These are phyloP conservation scores for Setophaga petechia DNA, from an alignment of 2,113 vertebrate species.

Conservation along the genomic window DNA sequence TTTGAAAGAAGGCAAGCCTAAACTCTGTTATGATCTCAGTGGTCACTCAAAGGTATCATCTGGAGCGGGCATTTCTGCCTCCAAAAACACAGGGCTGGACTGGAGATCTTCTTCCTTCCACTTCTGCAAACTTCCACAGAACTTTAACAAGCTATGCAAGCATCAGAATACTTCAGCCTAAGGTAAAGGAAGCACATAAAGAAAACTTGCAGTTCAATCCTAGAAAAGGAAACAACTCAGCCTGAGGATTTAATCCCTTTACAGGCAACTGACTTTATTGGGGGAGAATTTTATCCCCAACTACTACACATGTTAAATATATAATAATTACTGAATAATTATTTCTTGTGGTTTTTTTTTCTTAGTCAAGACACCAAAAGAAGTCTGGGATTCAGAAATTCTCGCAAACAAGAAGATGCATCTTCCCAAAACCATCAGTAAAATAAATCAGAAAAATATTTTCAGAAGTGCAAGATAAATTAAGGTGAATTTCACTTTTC, in stretches of 20 bases:
- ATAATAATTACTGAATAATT: not conserved
- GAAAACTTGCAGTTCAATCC: not conserved
- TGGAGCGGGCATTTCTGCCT: not conserved
- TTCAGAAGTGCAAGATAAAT: not conserved
- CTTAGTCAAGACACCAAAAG: not conserved
- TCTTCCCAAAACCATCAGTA: not conserved
- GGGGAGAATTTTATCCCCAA: not conserved
- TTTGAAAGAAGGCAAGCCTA: not conserved
- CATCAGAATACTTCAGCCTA: not conserved
- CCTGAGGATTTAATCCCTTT: not conserved
- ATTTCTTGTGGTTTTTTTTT: not conserved
- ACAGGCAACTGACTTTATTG: not conserved
- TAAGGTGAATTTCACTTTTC: not conserved
- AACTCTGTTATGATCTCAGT: not conserved
- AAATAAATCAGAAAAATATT: conserved; percentile 10
- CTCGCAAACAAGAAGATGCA: not conserved
- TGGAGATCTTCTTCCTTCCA: not conserved
- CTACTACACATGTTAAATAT: not conserved
- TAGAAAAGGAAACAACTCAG: not conserved
- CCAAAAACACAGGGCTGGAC: not conserved
- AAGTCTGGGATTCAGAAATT: not conserved
- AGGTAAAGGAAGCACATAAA: not conserved
- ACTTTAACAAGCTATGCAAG: not conserved
- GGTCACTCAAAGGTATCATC: not conserved
- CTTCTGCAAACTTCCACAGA: not conserved